Evolutionary conservation across 2,888 invertebrate genomes (phyloP), one percentile per base, ranked within the genome.

Genomic region (Cryptocheilus praepositus): DNA sequence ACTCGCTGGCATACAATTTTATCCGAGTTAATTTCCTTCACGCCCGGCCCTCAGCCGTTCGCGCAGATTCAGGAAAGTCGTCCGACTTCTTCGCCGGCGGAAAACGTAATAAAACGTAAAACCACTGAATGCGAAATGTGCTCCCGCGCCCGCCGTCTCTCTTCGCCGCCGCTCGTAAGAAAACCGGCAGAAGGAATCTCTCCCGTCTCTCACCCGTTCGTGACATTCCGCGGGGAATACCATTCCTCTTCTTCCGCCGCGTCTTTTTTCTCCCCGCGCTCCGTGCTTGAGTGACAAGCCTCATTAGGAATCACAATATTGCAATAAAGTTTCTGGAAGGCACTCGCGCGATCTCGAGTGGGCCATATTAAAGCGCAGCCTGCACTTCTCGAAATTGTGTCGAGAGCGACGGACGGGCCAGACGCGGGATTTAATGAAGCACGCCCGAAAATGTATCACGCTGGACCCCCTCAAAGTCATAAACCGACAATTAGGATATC

Each of bases 21-120:
- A 67, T 73, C 59, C 67, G 46, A 74, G 61, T 77, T 77, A 77
- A 77, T 77, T 77, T 73, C 64, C 63, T 62, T 49, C 74, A 52
- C 28, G 28, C 13, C 36, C 36, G 8, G 55, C 21, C 25, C 4
- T 21, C 53, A 21, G 36, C 44, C n/a, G 49, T 43, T 21, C 44
- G 25, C 21, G 59, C 16, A 51, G 52, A 46, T 5, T 5, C 25
- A 25, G 67, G 69, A 65, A 70, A 67, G 67, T 67, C 60, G 57
- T 61, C 64, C 71, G 73, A 70, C 63, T 74, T 64, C 70, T 67
- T 49, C 49, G 49, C 49, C 2, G 13, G 16, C 54, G 58, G 54
- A n/a, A 25, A 64, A 57, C 64, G 73, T 72, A 79, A 81, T 79
- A 77, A 81, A 81, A 81, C 74, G 74, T 70, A 60, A 70, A 74